phyloP scores from a whole-genome alignment of 23 tunicate species.

The Ascidia mentula region DNA sequence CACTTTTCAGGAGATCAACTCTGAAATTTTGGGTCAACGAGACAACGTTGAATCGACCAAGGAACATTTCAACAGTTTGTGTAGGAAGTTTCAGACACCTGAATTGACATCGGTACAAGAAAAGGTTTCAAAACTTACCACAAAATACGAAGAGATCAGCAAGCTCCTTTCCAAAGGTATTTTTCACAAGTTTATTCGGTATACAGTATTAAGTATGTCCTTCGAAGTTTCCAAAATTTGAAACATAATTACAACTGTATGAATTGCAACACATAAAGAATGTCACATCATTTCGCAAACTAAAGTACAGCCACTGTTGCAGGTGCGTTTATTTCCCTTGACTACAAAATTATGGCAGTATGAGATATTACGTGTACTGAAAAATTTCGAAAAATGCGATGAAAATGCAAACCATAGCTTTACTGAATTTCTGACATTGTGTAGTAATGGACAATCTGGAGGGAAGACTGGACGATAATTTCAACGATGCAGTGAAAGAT shows the following conservation, averaged over 20 bases:
- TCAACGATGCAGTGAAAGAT: constrained; percentile 54
- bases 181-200: not conserved
- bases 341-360: too few relatives aligned
- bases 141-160: constrained; percentile 51
- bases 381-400: too few relatives aligned
- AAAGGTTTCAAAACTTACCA: constrained; percentile 42
- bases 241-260: too few relatives aligned
- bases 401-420: too few relatives aligned
- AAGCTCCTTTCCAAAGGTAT: constrained; percentile 50
- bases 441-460: constrained; percentile 54
- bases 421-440: not conserved
- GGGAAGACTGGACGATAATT: constrained; percentile 42
- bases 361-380: too few relatives aligned
- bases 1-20: constrained; percentile 44
- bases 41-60: constrained; percentile 90
- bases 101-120: constrained; percentile 59
- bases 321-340: too few relatives aligned
- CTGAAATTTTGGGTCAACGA: constrained; percentile 67
- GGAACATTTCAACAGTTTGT: constrained; percentile 81
- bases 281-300: too few relatives aligned
- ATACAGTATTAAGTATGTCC: too few relatives aligned
- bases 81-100: constrained; percentile 74
- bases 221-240: too few relatives aligned
- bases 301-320: too few relatives aligned
- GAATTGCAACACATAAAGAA: too few relatives aligned